These are phyloP conservation scores for Acrocephalus scirpaceus DNA, from an alignment of 2,797 vertebrate species.

Conservation along the genomic window DNA sequence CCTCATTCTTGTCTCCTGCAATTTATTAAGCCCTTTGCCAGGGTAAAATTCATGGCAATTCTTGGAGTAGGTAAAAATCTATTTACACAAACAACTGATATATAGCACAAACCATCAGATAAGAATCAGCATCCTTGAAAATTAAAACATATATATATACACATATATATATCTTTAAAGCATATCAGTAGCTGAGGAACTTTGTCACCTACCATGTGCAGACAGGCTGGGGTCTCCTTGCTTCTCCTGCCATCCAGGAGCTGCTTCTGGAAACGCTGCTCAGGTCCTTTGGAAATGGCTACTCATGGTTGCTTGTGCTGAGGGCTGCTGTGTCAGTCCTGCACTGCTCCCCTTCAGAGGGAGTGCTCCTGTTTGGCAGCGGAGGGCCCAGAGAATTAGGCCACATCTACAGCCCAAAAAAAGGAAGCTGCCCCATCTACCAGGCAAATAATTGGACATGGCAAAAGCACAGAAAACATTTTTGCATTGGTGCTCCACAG, in stretches of 20 bases:
- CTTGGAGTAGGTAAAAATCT: background rate
- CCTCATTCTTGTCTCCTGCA: background rate
- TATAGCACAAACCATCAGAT: background rate
- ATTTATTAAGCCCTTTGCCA: background rate
- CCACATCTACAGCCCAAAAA: background rate
- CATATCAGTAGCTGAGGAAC: background rate
- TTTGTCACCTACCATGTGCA: background rate
- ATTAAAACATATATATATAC: background rate
- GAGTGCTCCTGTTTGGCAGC: background rate
- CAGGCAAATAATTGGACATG: background rate
- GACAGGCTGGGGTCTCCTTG: background rate
- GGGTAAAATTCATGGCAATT: background rate
- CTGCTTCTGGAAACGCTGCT: background rate
- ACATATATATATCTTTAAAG: background rate
- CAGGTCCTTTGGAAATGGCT: background rate
- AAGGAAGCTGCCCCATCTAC: background rate
- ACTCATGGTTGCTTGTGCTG: background rate
- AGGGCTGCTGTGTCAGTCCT: background rate
- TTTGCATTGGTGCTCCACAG: fast-evolving
- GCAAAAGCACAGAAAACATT: background rate
- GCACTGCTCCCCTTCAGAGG: background rate
- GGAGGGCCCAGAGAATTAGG: background rate
- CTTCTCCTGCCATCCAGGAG: background rate
- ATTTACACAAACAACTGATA: background rate
- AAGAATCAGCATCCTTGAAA: background rate